phyloP scores from a whole-genome alignment of 2,113 vertebrate species.

The Carassius auratus region DNA sequence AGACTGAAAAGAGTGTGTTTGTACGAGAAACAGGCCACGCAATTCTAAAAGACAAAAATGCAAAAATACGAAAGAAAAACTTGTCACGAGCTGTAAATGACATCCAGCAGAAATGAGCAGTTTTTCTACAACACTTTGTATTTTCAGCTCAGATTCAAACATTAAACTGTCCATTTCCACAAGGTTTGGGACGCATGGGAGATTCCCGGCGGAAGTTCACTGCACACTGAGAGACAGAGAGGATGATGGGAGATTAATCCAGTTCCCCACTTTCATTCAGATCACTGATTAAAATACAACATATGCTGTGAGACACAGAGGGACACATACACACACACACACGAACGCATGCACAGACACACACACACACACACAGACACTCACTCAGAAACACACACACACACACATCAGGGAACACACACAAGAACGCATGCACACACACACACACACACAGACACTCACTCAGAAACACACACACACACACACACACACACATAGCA shows the following conservation, averaged over 20 bases:
- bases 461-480: too few relatives aligned
- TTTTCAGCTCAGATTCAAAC: background rate
- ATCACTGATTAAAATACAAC: conserved; percentile 60
- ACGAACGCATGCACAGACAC: too few relatives aligned
- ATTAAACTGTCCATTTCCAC: background rate
- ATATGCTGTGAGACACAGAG: conserved; percentile 50
- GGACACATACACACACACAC: background rate
- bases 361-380: too few relatives aligned
- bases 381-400: too few relatives aligned
- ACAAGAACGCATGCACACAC: too few relatives aligned
- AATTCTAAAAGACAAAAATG: conserved; percentile 21
- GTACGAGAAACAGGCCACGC: conserved; percentile 20
- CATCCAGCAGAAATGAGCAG: too few relatives aligned
- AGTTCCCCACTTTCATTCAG: conserved; percentile 49
- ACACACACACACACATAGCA: too few relatives aligned
- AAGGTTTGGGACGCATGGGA: conserved; percentile 28
- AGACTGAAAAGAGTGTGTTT: background rate
- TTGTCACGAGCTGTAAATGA: background rate
- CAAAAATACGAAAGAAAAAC: background rate
- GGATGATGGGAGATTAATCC: conserved; percentile 48
- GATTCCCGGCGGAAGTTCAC: too few relatives aligned
- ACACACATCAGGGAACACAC: too few relatives aligned
- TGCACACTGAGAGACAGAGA: background rate
- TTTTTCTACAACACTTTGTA: too few relatives aligned
- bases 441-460: too few relatives aligned